Evolutionary conservation across 2,888 invertebrate species (phyloP).

Genomic region (Lydus trimaculatus): DNA sequence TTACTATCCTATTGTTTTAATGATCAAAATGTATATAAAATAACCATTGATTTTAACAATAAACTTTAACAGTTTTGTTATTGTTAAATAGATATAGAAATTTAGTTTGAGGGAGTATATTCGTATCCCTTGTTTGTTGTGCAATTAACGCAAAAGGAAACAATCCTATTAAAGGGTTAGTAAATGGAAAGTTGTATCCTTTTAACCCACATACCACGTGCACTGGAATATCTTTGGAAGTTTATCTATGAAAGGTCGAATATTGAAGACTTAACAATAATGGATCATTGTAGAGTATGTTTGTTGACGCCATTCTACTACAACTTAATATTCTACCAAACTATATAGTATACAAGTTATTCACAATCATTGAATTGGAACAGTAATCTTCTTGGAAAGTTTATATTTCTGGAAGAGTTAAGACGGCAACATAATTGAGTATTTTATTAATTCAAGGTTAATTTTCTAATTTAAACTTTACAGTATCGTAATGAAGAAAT

Average conservation of each 20-base stretch:
- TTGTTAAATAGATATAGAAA: background rate
- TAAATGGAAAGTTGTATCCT: constrained; percentile 2
- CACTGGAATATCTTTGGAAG: constrained; percentile 18
- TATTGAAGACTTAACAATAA: background rate
- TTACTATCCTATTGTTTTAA: background rate
- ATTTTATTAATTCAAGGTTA: background rate
- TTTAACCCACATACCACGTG: constrained; percentile 19
- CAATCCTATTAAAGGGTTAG: background rate
- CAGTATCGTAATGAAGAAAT: background rate
- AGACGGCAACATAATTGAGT: background rate
- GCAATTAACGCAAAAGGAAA: background rate
- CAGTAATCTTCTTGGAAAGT: background rate
- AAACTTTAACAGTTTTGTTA: background rate
- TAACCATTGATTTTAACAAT: background rate
- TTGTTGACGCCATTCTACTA: background rate
- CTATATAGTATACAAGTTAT: background rate
- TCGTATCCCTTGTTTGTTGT: background rate
- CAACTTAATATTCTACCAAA: background rate
- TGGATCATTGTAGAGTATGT: background rate
- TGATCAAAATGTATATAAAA: background rate
- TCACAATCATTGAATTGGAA: background rate
- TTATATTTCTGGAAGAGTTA: background rate
- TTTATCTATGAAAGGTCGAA: constrained; percentile 15
- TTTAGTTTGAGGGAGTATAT: background rate
- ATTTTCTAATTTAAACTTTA: constrained; percentile 1